Conservation (phyloP, 1,140 invertebrate species). For the Drosophila serrata region DNA sequence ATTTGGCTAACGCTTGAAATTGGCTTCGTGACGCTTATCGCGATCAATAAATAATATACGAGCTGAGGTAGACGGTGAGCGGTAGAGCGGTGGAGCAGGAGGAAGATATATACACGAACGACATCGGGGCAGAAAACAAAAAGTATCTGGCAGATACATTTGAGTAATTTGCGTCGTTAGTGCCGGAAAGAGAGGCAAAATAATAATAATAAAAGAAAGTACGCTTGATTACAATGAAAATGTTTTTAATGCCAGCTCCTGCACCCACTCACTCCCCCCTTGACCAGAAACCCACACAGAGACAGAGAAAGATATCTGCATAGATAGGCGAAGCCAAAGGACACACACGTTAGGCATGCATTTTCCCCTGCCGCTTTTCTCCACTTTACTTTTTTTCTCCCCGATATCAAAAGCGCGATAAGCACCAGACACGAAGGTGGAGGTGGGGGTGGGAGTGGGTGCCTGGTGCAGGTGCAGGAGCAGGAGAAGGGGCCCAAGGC, state of each 20-base stretch:
- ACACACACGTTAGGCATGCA: constrained; percentile 63
- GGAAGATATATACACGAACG: constrained; percentile 54
- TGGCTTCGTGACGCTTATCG: constrained; percentile 83
- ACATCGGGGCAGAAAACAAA: constrained; percentile 66
- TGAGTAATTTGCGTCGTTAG: constrained; percentile 84
- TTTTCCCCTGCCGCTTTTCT: constrained; percentile 29
- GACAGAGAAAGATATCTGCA: constrained; percentile 81
- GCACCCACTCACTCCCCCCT: constrained; percentile 7
- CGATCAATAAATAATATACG: constrained; percentile 84
- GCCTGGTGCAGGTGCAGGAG: constrained; percentile 33
- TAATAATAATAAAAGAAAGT: constrained; percentile 84
- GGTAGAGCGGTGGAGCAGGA: constrained; percentile 7
- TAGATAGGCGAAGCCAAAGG: constrained; percentile 72
- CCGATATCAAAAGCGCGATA: constrained; percentile 81
- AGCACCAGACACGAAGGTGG: constrained; percentile 74
- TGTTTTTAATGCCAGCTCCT: constrained; percentile 67
- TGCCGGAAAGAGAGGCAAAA: constrained; percentile 76
- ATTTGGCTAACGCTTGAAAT: constrained; percentile 78
- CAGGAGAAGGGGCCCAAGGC: constrained; percentile 26
- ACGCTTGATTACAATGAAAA: constrained; percentile 84
- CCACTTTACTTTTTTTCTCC: constrained; percentile 21
- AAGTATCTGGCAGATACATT: constrained; percentile 82
- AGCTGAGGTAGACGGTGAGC: constrained; percentile 52
- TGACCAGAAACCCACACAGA: constrained; percentile 17
- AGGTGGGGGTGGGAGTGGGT: constrained; percentile 21